Percentiles rank a stretch among this genome's conserved stretches.
Conservation (phyloP, 1,140 invertebrate species). For the Asbolus verrucosus region DNA sequence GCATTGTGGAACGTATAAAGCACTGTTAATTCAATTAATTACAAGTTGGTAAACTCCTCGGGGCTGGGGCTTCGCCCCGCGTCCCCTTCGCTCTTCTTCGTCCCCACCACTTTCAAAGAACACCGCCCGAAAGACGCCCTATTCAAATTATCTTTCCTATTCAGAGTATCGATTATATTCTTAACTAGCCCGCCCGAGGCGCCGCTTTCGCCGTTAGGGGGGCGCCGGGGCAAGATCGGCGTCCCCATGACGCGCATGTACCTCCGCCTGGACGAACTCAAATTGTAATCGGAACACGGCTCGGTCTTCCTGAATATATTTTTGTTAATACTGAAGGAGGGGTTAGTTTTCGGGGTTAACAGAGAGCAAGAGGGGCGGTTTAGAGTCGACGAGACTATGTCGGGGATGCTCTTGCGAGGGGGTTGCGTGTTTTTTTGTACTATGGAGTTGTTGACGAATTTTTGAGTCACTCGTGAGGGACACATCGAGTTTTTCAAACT, state of each 20-base stretch:
- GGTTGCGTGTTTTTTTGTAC: conserved; percentile 38
- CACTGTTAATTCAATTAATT: no score
- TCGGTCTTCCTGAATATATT: conserved; percentile 55
- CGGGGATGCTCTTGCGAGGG: conserved; percentile 51
- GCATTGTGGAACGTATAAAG: conserved; percentile 32
- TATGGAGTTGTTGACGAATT: conserved; percentile 53
- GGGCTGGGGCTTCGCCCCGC: no score
- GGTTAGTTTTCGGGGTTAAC: conserved; percentile 6
- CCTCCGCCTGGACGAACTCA: conserved; percentile 5
- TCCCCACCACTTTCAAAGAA: conserved; percentile 57
- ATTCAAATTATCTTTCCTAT: conserved; percentile 57
- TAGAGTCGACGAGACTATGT: conserved; percentile 57
- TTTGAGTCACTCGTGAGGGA: conserved; percentile 58
- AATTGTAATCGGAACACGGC: conserved; percentile 30
- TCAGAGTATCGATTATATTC: conserved; percentile 62
- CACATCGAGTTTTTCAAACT: conserved; percentile 44
- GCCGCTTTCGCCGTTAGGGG: neutral
- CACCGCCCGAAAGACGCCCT: conserved; percentile 58
- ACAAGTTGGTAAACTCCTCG: conserved; percentile 53
- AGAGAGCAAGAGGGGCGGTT: no score
- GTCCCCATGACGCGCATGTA: conserved; percentile 39
- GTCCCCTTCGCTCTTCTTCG: conserved; percentile 1
- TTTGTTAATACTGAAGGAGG: conserved; percentile 48
- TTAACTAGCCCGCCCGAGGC: conserved; percentile 55
- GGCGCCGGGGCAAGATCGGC: conserved; percentile 49